Evolutionary conservation across 1,140 invertebrate species (phyloP), one percentile per base, ranked within the genome.

Genomic region (Pogonomyrmex californicus): DNA sequence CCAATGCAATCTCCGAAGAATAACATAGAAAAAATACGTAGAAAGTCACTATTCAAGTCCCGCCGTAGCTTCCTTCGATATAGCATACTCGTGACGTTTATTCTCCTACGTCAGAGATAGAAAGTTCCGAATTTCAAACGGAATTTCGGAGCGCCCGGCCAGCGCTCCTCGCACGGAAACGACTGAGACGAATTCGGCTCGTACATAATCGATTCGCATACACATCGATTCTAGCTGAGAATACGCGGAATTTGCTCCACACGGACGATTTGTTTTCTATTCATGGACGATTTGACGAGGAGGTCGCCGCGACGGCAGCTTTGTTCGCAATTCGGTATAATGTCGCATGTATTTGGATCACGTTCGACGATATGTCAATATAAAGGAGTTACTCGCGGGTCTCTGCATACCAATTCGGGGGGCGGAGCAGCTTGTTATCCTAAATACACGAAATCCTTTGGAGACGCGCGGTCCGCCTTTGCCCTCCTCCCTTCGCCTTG

Each of bases 401-500:
- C 92, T 93, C 93, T 95, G 94, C 94, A 95, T 95, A 92, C 94
- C 93, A 95, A 95, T 95, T 94, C 90, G 85, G 76, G 87, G 23
- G 92, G 92, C 92, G 91, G 91, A 93, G 91, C 92, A 91, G 94
- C 95, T 95, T 95, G 95, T 95, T 95, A 95, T 95, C 95, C 95
- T 95, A 95, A 95, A 95, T 95, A 95, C 93, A 95, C 94, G 94
- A 95, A 95, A 95, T 95, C 95, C 94, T 95, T 95, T 93, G 91
- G 93, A 93, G 91, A 94, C 87, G 92, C 91, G 88, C 86, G 90
- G 79, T 88, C 91, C 86, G 90, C 90, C 92, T 91, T 91, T 89
- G 82, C 87, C 66, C 78, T 88, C 75, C 79, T 60, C 66, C 47
- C 68, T 83, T 77, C 73, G 33, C 14, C 68, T 71, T 71, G 83